Conservation (phyloP, 2,113 vertebrate species). For the Notechis scutatus region DNA sequence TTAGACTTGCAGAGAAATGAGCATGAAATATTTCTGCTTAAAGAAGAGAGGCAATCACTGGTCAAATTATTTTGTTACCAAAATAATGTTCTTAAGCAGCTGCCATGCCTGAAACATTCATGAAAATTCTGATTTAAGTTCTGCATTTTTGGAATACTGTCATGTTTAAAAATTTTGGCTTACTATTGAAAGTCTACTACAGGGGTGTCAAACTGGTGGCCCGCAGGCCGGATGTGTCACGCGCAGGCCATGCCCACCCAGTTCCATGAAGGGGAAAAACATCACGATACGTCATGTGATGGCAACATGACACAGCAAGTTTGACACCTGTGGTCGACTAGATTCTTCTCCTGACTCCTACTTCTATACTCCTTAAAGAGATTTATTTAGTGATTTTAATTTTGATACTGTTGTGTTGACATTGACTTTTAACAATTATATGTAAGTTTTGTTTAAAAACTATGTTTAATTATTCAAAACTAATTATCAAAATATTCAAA, state of each 20-base stretch:
- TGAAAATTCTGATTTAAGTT: not conserved
- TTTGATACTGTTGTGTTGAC: not conserved
- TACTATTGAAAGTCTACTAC: not conserved
- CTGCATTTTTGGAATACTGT: not conserved
- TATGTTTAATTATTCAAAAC: not conserved
- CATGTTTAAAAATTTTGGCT: not conserved
- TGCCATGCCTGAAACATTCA: not conserved
- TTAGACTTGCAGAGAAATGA: not conserved
- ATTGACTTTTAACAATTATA: not conserved
- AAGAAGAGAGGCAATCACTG: not conserved
- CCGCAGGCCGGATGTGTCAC: accelerated
- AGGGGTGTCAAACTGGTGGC: no score
- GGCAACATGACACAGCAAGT: no score
- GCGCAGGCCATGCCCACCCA: no score
- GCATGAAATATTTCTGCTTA: accelerated
- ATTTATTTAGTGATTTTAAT: not conserved
- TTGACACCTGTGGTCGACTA: not conserved
- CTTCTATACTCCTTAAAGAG: not conserved
- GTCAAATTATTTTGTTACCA: not conserved
- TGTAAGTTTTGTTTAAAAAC: not conserved
- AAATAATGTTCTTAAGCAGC: not conserved
- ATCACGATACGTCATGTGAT: no score
- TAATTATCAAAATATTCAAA: not conserved
- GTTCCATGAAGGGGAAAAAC: no score
- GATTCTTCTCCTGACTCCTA: not conserved